Percentiles rank a stretch among this genome's conserved stretches.
Conservation (phyloP, 64 coral and sea anemone genomes). For the Cladopsammia gracilis region DNA sequence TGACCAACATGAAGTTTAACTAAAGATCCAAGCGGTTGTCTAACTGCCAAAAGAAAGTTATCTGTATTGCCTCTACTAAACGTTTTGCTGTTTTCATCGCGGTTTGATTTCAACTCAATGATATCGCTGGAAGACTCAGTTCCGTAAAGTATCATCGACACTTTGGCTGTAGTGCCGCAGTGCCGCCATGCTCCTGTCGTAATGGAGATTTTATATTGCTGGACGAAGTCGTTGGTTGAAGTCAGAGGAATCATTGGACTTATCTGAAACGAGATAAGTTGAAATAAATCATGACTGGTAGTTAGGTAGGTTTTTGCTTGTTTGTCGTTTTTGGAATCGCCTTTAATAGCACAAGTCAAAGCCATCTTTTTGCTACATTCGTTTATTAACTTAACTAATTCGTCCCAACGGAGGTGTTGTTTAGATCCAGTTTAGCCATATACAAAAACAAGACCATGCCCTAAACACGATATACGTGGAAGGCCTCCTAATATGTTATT, state of each 20-base stretch:
- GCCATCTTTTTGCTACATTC: too few species aligned
- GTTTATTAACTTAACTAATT: too few species aligned
- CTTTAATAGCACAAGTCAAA: too few species aligned
- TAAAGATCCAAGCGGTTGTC: slow-evolving; percentile 42
- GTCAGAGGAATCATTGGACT: neutral
- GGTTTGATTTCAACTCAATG: slow-evolving; percentile 55
- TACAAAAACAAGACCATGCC: too few species aligned
- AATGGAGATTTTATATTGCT: slow-evolving; percentile 65
- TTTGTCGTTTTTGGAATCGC: too few species aligned
- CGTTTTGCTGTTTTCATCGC: slow-evolving; percentile 18
- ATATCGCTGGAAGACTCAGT: slow-evolving; percentile 62
- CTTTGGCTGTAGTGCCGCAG: slow-evolving; percentile 71
- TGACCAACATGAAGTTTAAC: slow-evolving; percentile 59
- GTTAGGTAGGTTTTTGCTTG: too few species aligned
- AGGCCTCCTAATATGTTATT: too few species aligned
- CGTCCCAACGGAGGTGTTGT: too few species aligned
- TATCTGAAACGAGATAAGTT: neutral
- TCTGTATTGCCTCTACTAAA: slow-evolving; percentile 69
- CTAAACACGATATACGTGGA: too few species aligned
- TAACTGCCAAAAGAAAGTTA: slow-evolving; percentile 54
- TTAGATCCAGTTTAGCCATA: too few species aligned
- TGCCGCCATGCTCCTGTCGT: slow-evolving; percentile 75
- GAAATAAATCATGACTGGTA: too few species aligned
- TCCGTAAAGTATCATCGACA: slow-evolving; percentile 81
- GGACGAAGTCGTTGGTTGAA: neutral